phyloP scores from a whole-genome alignment of 2,797 vertebrate species.

The Vireo griseus region DNA sequence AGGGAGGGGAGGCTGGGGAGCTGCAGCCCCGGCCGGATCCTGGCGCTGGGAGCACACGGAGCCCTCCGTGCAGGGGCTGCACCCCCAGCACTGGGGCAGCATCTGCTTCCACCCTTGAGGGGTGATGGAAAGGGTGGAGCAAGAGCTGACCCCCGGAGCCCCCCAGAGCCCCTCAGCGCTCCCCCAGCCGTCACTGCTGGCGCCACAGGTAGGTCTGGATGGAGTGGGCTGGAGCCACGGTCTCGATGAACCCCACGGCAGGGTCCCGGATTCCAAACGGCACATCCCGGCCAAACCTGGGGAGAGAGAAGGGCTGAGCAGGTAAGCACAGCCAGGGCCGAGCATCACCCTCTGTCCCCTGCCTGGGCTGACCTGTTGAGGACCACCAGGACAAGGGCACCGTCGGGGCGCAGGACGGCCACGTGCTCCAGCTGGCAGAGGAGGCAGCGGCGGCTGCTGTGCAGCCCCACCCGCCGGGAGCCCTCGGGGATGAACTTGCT shows the following conservation, averaged over 20 bases:
- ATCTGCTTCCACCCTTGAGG: background rate
- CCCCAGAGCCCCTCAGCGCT: rapidly evolving
- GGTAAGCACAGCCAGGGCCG: rapidly evolving
- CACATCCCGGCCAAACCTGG: conserved; percentile 75
- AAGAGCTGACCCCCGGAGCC: background rate
- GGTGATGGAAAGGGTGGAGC: background rate
- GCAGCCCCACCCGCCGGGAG: conserved; percentile 84
- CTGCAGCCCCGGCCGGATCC: rapidly evolving
- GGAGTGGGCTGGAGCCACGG: conserved; percentile 77
- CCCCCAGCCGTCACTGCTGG: background rate
- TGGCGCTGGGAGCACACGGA: rapidly evolving
- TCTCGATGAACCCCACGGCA: conserved; percentile 77
- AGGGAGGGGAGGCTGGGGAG: background rate
- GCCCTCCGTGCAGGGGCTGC: rapidly evolving
- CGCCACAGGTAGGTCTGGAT: conserved; percentile 86
- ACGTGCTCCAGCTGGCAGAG: conserved; percentile 75
- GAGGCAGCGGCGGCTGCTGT: conserved; percentile 33
- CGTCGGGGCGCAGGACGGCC: conserved; percentile 80
- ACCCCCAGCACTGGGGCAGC: background rate
- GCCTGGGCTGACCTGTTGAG: conserved; percentile 83
- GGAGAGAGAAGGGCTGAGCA: background rate
- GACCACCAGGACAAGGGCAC: conserved; percentile 77
- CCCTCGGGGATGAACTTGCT: conserved; percentile 91
- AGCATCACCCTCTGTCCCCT: background rate
- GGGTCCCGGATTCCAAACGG: conserved; percentile 83